phyloP scores from a whole-genome alignment of 2,888 invertebrate genomes.

The Temnothorax rugatulus region DNA sequence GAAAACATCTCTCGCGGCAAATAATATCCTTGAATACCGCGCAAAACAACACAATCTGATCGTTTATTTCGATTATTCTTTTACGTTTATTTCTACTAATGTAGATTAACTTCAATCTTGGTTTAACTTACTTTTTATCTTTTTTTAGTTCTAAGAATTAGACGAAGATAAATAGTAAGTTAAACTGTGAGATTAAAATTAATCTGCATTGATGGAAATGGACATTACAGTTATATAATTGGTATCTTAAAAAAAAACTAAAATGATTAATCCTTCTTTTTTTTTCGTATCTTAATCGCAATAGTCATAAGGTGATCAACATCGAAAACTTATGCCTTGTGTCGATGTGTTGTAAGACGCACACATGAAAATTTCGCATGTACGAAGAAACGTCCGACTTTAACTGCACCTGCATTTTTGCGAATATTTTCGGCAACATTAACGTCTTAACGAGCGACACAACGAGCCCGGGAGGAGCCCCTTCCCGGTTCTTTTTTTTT shows the following conservation, averaged over 20 bases:
- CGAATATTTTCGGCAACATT: constrained; percentile 85
- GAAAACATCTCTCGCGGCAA: constrained; percentile 43
- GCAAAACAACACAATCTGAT: background rate
- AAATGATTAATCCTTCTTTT: background rate
- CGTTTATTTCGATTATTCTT: background rate
- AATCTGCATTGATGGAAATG: background rate
- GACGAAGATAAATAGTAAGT: too few species aligned
- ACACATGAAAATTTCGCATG: constrained; percentile 63
- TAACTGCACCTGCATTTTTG: constrained; percentile 84
- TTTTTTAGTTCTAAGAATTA: too few species aligned
- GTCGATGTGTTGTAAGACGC: constrained; percentile 32
- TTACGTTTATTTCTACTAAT: too few species aligned
- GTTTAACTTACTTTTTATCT: too few species aligned
- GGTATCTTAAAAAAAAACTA: background rate
- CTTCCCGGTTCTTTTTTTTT: constrained; percentile 16
- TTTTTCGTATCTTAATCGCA: background rate
- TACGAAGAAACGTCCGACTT: constrained; percentile 43
- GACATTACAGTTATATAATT: background rate
- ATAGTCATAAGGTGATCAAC: background rate
- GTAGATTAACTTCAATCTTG: too few species aligned
- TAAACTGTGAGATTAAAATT: too few species aligned
- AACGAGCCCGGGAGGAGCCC: constrained; percentile 81
- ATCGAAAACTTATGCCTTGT: background rate
- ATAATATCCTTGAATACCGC: constrained; percentile 21
- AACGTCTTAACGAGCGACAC: constrained; percentile 84